A percentile compares a stretch with the other conserved stretches of the same genome.
These are phyloP conservation scores for Falco novaeseelandiae DNA, from an alignment of 2,797 vertebrate species.

Conservation along the genomic window DNA sequence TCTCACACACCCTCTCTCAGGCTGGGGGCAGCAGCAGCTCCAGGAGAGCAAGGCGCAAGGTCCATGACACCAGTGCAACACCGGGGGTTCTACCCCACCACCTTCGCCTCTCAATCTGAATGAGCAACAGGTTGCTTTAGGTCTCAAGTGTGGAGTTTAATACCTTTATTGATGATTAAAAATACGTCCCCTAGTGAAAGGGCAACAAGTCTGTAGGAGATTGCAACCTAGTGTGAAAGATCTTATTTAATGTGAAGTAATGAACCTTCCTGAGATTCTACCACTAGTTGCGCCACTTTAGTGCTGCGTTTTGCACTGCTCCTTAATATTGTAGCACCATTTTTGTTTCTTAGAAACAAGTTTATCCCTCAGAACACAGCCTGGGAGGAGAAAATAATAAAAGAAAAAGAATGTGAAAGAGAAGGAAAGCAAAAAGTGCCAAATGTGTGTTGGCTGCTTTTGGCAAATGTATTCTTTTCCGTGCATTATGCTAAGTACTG, in stretches of 20 bases:
- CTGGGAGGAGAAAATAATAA: neutral
- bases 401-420: neutral
- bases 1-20: neutral
- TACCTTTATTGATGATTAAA: neutral
- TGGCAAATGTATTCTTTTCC: neutral
- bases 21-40: neutral
- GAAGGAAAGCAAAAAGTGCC: neutral
- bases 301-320: neutral
- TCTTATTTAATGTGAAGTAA: neutral
- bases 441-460: neutral
- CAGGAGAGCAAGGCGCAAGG: rapidly evolving
- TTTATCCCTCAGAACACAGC: neutral
- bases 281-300: neutral
- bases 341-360: neutral
- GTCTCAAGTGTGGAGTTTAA: neutral
- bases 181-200: neutral
- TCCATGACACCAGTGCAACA: rapidly evolving
- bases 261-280: neutral
- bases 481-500: neutral
- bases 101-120: neutral
- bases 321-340: neutral
- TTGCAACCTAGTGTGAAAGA: neutral
- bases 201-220: neutral
- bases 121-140: rapidly evolving
- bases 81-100: neutral